A percentile compares a stretch with the other conserved stretches of the same genome.
phyloP scores from a whole-genome alignment of 2,888 invertebrate species.

The Lomographa bimaculata region DNA sequence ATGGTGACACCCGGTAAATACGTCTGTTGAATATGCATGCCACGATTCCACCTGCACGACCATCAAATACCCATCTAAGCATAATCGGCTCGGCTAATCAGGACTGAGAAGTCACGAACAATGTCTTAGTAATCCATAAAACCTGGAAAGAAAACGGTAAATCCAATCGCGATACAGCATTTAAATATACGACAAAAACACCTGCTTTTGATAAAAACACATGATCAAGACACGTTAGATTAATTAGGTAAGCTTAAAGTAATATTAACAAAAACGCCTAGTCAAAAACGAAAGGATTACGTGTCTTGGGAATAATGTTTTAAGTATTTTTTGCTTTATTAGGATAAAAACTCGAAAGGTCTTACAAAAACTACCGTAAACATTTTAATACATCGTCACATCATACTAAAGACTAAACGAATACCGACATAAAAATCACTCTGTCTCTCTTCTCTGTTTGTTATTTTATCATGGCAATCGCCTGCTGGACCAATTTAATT shows the following conservation, averaged over 20 bases:
- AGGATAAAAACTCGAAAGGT: neutral
- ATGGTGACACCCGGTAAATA: too few relatives aligned
- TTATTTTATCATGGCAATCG: too few relatives aligned
- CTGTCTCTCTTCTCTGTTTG: too few relatives aligned
- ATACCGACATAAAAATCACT: too few relatives aligned
- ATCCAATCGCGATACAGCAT: too few relatives aligned
- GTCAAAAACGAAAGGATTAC: slow-evolving; percentile 11
- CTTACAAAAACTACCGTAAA: slow-evolving; percentile 8
- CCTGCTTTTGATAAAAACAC: too few relatives aligned
- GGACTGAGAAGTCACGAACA: slow-evolving; percentile 15
- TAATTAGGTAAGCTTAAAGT: too few relatives aligned
- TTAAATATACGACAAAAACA: too few relatives aligned
- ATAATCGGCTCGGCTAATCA: slow-evolving; percentile 8
- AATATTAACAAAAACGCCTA: slow-evolving; percentile 6
- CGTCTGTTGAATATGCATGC: slow-evolving; percentile 49
- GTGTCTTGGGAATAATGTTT: slow-evolving; percentile 5
- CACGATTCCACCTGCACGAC: slow-evolving; percentile 43
- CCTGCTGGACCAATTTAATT: too few relatives aligned
- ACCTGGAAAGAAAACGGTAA: neutral
- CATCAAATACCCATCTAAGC: slow-evolving; percentile 26
- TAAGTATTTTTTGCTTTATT: neutral
- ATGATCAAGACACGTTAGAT: too few relatives aligned
- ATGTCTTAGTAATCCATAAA: slow-evolving; percentile 3
- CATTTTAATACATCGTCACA: slow-evolving; percentile 6
- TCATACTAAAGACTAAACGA: too few relatives aligned